These are phyloP conservation scores for Rhinolophus sinicus DNA, from an alignment of 2,113 vertebrate genomes.

Conservation along the genomic window DNA sequence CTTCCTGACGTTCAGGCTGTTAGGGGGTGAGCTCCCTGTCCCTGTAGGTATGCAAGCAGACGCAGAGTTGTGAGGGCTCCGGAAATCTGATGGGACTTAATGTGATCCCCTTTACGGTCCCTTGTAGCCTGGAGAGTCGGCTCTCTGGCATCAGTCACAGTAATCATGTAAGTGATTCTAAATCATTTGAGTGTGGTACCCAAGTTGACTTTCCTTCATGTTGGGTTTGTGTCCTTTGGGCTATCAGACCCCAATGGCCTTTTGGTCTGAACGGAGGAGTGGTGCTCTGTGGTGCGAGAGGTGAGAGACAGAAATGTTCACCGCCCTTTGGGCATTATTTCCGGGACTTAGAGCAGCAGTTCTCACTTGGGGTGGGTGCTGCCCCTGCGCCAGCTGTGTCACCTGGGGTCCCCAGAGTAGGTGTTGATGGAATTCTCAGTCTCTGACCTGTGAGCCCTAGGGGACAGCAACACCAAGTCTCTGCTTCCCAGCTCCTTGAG, in stretches of 20 bases:
- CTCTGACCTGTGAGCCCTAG: no score
- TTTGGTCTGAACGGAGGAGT: rapidly evolving
- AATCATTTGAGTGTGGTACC: neutral
- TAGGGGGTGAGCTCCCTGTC: neutral
- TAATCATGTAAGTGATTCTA: no score
- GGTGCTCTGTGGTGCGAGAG: neutral
- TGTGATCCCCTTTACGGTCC: neutral
- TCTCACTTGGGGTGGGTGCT: no score
- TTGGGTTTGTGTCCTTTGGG: neutral
- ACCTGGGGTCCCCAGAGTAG: neutral
- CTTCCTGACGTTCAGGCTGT: neutral
- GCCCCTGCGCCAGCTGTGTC: neutral
- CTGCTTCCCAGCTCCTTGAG: neutral
- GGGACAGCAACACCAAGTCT: rapidly evolving
- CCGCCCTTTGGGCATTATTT: no score
- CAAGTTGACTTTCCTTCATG: neutral
- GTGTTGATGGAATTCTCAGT: neutral
- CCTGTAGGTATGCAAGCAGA: neutral
- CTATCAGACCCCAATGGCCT: neutral
- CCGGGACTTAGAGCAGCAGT: no score
- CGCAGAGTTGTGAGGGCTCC: neutral
- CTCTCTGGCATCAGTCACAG: neutral
- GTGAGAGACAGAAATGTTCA: neutral
- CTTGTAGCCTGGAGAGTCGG: neutral
- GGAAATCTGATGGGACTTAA: neutral